Base-by-base conservation (phyloP, 2,113 vertebrate species). In the Catharus fuscescens region DNA sequence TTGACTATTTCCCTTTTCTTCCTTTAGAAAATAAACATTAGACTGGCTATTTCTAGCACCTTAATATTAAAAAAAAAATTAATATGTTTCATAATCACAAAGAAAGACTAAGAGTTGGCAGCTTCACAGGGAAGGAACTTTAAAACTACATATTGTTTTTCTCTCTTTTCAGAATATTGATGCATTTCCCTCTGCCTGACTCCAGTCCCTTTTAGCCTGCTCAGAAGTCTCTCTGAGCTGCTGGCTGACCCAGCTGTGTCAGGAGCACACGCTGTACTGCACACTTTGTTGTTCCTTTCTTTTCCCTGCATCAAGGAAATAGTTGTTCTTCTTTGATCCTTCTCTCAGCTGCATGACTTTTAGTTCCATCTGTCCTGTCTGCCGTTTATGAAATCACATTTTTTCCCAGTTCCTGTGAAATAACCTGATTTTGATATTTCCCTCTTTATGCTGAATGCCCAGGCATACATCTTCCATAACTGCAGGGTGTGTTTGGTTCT, bases 301-400 rank as follows among this genome's bases (percentile, higher is more conserved):
- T 77, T 90, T 66, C 50, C 61, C 72, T 12, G 72, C 86, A 93
- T 95, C 94, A 97, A 96, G 95, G 92, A 95, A 95, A 82, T 45
- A 78, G 64, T 84, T 88, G 77, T 64, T 92, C 53, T 66, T 84
- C 84, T 97, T 93, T 97, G 96, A 97, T 95, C 93, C 56, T 74
- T 88, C 77, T 70, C 72, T 90, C 80, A 92, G 92, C 81, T 77
- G 88, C 81, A 71, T 23, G 70, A 86, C 90, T 94, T 93, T 85
- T 79, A 70, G 72, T 88, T 94, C 94, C 91, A 92, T 93, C 94
- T 91, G 88, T 92, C 88, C 76, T 77, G 36, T 62, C 77, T 84
- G 47, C 26, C 9, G 1, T 86, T 96, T 93, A 95, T 78, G 93
- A 96, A 96, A 86, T 80, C 86, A 53, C 20, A 29, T 56, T 93